Base-by-base conservation (phyloP, 2,113 vertebrate species). In the Reinhardtius hippoglossoides region DNA sequence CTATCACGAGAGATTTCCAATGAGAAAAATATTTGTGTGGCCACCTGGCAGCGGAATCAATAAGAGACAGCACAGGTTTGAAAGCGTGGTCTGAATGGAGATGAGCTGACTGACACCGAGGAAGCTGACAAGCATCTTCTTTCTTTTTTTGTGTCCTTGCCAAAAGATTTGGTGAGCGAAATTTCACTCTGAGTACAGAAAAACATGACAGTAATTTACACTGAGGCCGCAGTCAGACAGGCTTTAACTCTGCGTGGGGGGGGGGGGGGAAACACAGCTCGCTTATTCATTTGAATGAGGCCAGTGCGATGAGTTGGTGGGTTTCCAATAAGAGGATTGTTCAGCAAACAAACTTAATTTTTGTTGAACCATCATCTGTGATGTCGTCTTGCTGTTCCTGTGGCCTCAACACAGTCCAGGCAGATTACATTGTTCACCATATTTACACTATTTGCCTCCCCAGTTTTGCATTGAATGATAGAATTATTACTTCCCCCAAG, bases 1-100 rank as follows among this genome's bases (percentile, higher is more conserved):
- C 50, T n/a, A 76, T 80, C 74, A 79, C 56, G 42, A 4, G 37
- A 52, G 26, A 80, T 60, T 82, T 59, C 20, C 35, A 21, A 72
- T 59, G 58, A 71, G 70, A 60, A 23, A 56, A 56, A 56, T 67
- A 74, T 83, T 61, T 67, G 68, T 50, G 74, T 57, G 81, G 63
- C 50, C 52, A 58, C 26, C 7, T 31, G 62, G 63, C 62, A 20
- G 42, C 23, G 52, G 24, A 65, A 55, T 75, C 61, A 23, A 62
- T 37, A 50, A 14, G 52, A 86, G 68, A 78, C 24, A 5, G 65
- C 37, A 16, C 70, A 31, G 23, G 66, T 27, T 63, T 60, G 50
- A 55, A 24, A 35, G 26, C 3, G 48, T 48, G 31, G 70, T 18
- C 59, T 69, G 82, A 82, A 75, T 71, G 48, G 48, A 78, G 84